phyloP scores from a whole-genome alignment of 2,888 invertebrate species.

The Hemaris fuciformis region DNA sequence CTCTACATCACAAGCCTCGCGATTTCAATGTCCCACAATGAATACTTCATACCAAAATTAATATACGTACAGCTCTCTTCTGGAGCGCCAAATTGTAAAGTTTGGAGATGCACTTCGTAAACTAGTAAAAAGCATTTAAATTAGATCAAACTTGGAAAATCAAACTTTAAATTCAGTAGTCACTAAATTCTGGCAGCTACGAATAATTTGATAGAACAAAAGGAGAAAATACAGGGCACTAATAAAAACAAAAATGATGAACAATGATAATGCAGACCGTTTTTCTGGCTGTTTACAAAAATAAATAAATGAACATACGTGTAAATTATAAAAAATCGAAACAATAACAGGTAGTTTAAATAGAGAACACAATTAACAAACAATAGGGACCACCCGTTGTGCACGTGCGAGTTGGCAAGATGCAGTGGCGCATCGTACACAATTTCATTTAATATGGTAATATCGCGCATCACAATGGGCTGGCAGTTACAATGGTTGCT shows the following conservation, averaged over 20 bases:
- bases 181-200: too few relatives aligned
- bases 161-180: too few relatives aligned
- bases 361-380: conserved; percentile 38
- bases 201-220: too few relatives aligned
- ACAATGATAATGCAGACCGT: not conserved
- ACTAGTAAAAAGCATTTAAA: too few relatives aligned
- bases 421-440: conserved; percentile 23
- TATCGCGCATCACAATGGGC: conserved; percentile 43
- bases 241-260: too few relatives aligned
- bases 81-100: too few relatives aligned
- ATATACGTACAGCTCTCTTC: too few relatives aligned
- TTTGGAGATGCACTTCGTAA: too few relatives aligned
- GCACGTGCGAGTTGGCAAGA: conserved; percentile 28
- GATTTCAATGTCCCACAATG: not conserved
- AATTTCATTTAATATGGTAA: conserved; percentile 41
- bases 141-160: too few relatives aligned
- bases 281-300: not conserved
- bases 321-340: not conserved
- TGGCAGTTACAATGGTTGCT: conserved; percentile 56
- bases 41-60: too few relatives aligned
- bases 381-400: conserved; percentile 41
- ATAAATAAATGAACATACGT: not conserved
- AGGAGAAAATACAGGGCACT: not conserved
- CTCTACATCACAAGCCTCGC: not conserved
- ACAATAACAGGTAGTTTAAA: conserved; percentile 10